phyloP scores from a whole-genome alignment of 2,888 invertebrate genomes.

The Blera fallax region DNA sequence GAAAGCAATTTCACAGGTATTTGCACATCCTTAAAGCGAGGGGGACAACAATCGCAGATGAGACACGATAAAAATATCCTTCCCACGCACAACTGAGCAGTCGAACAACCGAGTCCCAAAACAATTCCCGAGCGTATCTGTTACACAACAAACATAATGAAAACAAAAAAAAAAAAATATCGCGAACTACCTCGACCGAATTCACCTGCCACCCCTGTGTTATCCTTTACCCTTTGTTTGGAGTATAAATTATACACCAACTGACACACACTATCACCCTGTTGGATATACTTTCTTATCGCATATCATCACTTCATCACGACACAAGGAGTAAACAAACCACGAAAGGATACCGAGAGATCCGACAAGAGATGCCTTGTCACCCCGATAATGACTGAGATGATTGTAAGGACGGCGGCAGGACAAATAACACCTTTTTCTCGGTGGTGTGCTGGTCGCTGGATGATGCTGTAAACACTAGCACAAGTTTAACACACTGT shows the following conservation, averaged over 20 bases:
- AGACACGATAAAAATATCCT: constrained; percentile 56
- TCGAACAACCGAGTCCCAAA: constrained; percentile 17
- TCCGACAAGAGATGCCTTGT: constrained; percentile 39
- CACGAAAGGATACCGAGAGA: constrained; percentile 52
- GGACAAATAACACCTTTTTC: constrained; percentile 37
- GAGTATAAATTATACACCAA: constrained; percentile 53
- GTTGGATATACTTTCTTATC: constrained; percentile 59
- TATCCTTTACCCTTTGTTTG: constrained; percentile 52
- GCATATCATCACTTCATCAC: constrained; percentile 70
- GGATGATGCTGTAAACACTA: constrained; percentile 13
- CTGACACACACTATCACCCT: constrained; percentile 56
- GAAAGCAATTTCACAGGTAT: constrained; percentile 70
- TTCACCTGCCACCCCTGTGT: constrained; percentile 34
- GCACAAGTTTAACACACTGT: constrained; percentile 41
- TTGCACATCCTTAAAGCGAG: constrained; percentile 40
- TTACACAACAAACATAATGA: constrained; percentile 7
- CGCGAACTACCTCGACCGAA: constrained; percentile 33
- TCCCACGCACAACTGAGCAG: constrained; percentile 65
- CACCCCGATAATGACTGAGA: constrained; percentile 56
- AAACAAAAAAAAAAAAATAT: background rate
- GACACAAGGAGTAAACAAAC: constrained; percentile 64
- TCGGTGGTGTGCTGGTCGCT: background rate
- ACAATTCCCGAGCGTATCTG: constrained; percentile 57
- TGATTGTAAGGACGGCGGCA: constrained; percentile 46
- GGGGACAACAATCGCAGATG: constrained; percentile 28